Percentiles rank a stretch among this genome's conserved stretches.
phyloP scores from a whole-genome alignment of 2,888 invertebrate genomes.

The Prosapia bicincta region DNA sequence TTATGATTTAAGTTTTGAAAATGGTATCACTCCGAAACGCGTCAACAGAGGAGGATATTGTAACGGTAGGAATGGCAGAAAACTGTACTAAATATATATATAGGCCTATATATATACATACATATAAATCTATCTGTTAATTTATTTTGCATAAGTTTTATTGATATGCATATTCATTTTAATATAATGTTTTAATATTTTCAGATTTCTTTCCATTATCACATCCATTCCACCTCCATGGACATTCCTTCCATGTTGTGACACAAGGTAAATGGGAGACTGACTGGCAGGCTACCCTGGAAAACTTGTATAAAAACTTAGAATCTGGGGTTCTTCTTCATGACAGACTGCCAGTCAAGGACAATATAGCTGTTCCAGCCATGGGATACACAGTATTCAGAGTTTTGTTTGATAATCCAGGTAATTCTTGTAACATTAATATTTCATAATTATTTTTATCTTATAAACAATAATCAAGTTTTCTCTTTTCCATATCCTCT shows the following conservation, averaged over 20 bases:
- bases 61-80: too few relatives aligned
- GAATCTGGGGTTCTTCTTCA: slow-evolving; percentile 1
- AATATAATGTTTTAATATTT: neutral
- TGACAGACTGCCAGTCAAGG: slow-evolving; percentile 50
- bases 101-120: too few relatives aligned
- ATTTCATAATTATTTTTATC: too few relatives aligned
- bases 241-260: slow-evolving; percentile 51
- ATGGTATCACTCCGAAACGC: too few relatives aligned
- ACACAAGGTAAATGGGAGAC: slow-evolving; percentile 44
- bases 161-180: too few relatives aligned
- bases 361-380: slow-evolving; percentile 61
- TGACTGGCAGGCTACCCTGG: slow-evolving; percentile 44
- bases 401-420: slow-evolving; percentile 54
- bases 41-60: too few relatives aligned
- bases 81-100: too few relatives aligned
- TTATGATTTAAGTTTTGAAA: too few relatives aligned
- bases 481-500: too few relatives aligned
- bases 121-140: too few relatives aligned
- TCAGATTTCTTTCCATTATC: slow-evolving; percentile 36
- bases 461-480: too few relatives aligned
- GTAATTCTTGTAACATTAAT: slow-evolving; percentile 40
- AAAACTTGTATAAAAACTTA: neutral
- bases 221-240: slow-evolving; percentile 62
- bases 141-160: too few relatives aligned
- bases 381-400: slow-evolving; percentile 58